These are phyloP conservation scores for Hippolais icterina DNA, from an alignment of 2,113 vertebrate species.

Conservation along the genomic window DNA sequence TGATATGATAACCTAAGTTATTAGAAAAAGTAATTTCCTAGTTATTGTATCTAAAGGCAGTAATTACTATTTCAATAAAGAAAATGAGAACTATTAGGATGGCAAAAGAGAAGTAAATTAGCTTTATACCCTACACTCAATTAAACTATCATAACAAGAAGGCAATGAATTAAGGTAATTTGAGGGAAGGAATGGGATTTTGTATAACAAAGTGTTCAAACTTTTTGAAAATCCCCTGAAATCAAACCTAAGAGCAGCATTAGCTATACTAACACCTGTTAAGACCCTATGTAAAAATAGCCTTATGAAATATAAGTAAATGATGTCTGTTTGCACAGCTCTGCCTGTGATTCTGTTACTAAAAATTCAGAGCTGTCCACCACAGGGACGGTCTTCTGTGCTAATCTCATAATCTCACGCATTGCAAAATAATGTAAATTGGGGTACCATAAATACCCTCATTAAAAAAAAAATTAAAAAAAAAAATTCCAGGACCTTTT, in stretches of 20 bases:
- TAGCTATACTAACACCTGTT: background rate
- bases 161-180: constrained; percentile 73
- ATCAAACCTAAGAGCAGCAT: constrained; percentile 9
- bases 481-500: background rate
- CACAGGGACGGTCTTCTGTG: background rate
- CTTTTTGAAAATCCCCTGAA: constrained; percentile 51
- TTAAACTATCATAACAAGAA: constrained; percentile 74
- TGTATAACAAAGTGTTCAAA: constrained; percentile 39
- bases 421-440: background rate
- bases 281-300: background rate
- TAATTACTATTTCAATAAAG: constrained; percentile 79
- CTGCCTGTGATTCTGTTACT: background rate
- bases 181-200: constrained; percentile 50
- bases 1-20: constrained; percentile 69
- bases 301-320: background rate
- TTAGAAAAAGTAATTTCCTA: constrained; percentile 71
- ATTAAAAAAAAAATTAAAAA: background rate
- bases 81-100: constrained; percentile 68
- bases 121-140: constrained; percentile 63
- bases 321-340: background rate
- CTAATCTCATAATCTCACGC: background rate
- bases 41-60: constrained; percentile 72
- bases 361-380: background rate
- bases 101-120: constrained; percentile 75
- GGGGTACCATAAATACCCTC: background rate